Evolutionary conservation across 2,888 invertebrate species (phyloP), one percentile per base, ranked within the genome.

Genomic region (Enchytraeus crypticus): DNA sequence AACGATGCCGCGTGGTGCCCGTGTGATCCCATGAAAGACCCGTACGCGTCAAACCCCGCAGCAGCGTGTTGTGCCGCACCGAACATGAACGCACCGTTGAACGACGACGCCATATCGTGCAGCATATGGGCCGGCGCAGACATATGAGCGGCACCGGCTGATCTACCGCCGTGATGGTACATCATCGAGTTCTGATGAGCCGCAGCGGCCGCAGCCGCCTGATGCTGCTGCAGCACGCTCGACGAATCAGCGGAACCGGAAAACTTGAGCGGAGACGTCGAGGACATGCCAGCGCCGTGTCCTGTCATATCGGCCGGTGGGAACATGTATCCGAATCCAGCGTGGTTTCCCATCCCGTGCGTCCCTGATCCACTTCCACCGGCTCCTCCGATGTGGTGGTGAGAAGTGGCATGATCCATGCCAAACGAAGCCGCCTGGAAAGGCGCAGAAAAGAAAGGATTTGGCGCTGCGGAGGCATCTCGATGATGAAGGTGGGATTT

Each of bases 361-460:
- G 75, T 71, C 57, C 72, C 72, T 11, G 71, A 67, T 14, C 70
- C 69, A 30, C 70, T 70, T 1, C 68, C 70, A 61, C 71, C 71
- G 55, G 70, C 71, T 30, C 70, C 69, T 11, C 29, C 32, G 66
- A 73, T 72, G 51, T 72, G 66, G 34, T 70, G 67, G 59, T 74
- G 74, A n/a, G n/a, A n/a, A n/a, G n/a, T n/a, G n/a, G n/a, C 53
- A 71, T 69, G 62, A 1, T 57, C 57, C 57, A 76, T 72, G 26
- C 72, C 72, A 63, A 77, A 77, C 3, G 73, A 70, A 4, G 72
- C 55, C 51, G 74, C 68, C 1, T 71, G 68, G 51, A 76, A 75
- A 47, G 76, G 63, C 5, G 72, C 67, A 64, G 73, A 72, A 63
- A 72, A 73, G 14, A 72, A 67, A 5, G 72, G 68, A 56, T 68